A percentile compares a stretch with the other conserved stretches of the same genome.
These are phyloP conservation scores for Prionailurus viverrinus DNA, from an alignment of 2,113 vertebrate species.

Conservation along the genomic window DNA sequence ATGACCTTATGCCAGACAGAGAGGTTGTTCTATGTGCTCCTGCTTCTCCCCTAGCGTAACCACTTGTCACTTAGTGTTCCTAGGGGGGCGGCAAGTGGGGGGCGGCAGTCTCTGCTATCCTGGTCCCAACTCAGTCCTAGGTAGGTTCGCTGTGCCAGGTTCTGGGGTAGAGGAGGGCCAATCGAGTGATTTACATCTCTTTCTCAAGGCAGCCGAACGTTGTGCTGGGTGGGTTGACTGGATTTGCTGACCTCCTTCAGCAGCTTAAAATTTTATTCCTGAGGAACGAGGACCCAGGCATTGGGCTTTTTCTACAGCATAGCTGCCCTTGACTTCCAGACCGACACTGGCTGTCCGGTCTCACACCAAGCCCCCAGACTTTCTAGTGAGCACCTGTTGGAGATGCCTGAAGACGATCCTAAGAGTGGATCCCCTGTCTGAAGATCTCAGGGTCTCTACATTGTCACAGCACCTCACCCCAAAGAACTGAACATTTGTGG, in stretches of 20 bases:
- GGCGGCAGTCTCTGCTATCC: neutral
- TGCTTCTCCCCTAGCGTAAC: too few species aligned
- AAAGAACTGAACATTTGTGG: neutral
- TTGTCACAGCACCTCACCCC: too few species aligned
- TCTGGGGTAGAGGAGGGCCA: too few species aligned
- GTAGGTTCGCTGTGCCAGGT: neutral
- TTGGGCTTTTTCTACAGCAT: too few species aligned
- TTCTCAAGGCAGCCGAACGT: too few species aligned
- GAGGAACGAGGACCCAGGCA: neutral
- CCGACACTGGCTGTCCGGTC: neutral
- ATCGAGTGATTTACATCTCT: accelerated
- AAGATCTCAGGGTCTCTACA: neutral
- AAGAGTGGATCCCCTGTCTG: accelerated
- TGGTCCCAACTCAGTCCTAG: neutral
- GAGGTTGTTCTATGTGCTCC: too few species aligned
- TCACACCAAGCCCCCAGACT: too few species aligned
- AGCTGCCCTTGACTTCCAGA: neutral
- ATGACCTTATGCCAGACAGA: accelerated
- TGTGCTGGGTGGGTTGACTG: neutral
- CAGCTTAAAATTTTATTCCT: neutral
- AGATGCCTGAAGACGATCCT: too few species aligned
- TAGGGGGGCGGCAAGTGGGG: neutral
- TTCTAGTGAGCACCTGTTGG: neutral
- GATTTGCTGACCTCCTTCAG: too few species aligned
- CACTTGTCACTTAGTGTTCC: too few species aligned